Base-by-base conservation (phyloP, 1,140 invertebrate genomes). In the Saccostrea cuccullata region DNA sequence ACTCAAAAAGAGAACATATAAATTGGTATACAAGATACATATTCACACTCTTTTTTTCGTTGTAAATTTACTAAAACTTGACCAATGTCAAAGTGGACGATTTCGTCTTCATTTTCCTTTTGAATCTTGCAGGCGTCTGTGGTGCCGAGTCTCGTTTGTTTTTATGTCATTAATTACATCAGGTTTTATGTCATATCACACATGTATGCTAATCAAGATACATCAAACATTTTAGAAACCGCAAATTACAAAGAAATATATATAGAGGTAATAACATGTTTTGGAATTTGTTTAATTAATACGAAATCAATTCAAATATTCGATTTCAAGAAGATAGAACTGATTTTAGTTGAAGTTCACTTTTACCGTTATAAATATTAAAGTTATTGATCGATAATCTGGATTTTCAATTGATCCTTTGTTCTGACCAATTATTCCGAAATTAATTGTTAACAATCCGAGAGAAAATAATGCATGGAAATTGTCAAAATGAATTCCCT, bases 191-290 rank as follows among this genome's bases (percentile, higher is more conserved):
- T 64, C n/a, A 20, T 64, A 17, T 64, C 58, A 20, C 58, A 64
- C 15, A n/a, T 64, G 58, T 64, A 64, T 64, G 58, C 58, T 20
- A 64, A 64, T 64, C 58, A 64, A 64, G n/a, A 64, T 64, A 64
- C 58, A 20, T 64, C 58, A 64, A 64, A 64, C 13, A 64, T 20
- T 17, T 64, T 64, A 64, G 58, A 64, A 64, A 64, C 58, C 58
- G 20, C 58, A 64, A 64, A 64, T 64, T 64, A 64, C 58, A 64
- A n/a, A 64, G n/a, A 64, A 64, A 64, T 6, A 60, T 17, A 60
- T 60, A 64, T 64, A 64, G 17, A 64, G 17, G n/a, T 6, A 64
- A 64, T 64, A 64, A 64, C 8, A 64, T 15, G 6, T 64, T 64
- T 17, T 64, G 58, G 58, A 64, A 64, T 64, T 17, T 64, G 58